Base-by-base conservation (phyloP, 2,113 vertebrate species). In the Bos taurus region DNA sequence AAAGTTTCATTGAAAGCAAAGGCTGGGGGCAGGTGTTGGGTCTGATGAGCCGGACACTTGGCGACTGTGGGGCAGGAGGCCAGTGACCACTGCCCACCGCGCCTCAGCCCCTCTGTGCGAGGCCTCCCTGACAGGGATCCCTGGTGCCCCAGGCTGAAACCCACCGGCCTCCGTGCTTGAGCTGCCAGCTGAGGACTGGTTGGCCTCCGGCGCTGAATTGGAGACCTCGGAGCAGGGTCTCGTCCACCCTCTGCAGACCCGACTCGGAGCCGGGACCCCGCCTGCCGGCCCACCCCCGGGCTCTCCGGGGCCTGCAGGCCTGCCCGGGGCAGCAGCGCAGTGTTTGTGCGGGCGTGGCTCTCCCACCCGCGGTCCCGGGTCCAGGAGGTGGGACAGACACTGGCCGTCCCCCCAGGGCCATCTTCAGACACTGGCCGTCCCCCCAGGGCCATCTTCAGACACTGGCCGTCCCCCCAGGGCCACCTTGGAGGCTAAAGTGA, bases 401-500 rank as follows among this genome's bases (percentile, higher is more conserved):
- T 50, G 71, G 67, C 62, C 36, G 19, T 81, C 26, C 91, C n/a
- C 30, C 82, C 85, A 77, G 85, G 92, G 88, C 74, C 96, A 67
- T 88, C 93, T 80, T 67, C 40, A 40, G 40, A 82, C 52, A 48
- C 43, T 50, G 71, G 67, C 62, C 36, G 19, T 81, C 26, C 91
- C n/a, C n/a, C n/a, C n/a, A n/a, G n/a, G n/a, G n/a, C n/a, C n/a
- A n/a, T n/a, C n/a, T n/a, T n/a, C n/a, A n/a, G n/a, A n/a, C n/a
- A n/a, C 36, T 40, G 40, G 40, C 40, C 40, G 40, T 40, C n/a
- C 40, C 40, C 30, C 82, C 85, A 77, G 85, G 92, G 88, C 74
- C 96, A 67, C 83, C 93, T 80, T 71, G 50, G 77, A 91, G 92
- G 90, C 52, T 64, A n/a, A 96, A 74, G 64, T 46, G 40, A 81